Conservation (phyloP, 2,888 invertebrate genomes). For the Philereme transversata region DNA sequence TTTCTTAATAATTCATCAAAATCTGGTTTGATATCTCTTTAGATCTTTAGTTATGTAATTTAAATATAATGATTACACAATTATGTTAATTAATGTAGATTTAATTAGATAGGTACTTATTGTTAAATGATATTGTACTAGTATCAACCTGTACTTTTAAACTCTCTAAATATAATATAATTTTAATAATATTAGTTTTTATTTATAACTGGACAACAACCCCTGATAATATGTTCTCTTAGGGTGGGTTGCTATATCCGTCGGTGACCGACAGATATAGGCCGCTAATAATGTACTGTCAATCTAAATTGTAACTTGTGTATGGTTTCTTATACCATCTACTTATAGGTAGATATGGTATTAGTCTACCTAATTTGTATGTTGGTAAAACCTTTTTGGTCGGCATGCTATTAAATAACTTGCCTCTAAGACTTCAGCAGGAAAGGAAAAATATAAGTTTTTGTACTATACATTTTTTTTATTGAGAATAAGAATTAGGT, state of each 20-base stretch:
- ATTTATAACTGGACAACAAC: background rate
- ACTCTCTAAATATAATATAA: slow-evolving; percentile 15
- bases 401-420: slow-evolving; percentile 12
- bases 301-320: too few relatives aligned
- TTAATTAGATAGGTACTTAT: slow-evolving; percentile 30
- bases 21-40: slow-evolving; percentile 19
- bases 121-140: slow-evolving; percentile 8
- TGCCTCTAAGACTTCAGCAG: background rate
- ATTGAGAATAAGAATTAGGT: slow-evolving; percentile 59
- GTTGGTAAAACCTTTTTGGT: too few relatives aligned
- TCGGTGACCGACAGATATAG: too few relatives aligned
- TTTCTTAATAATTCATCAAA: background rate
- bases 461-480: slow-evolving; percentile 45
- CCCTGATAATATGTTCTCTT: too few relatives aligned
- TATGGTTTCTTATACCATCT: too few relatives aligned
- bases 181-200: slow-evolving; percentile 14
- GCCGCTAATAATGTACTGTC: too few relatives aligned
- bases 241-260: too few relatives aligned
- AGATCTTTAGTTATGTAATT: slow-evolving; percentile 19
- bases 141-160: slow-evolving; percentile 9
- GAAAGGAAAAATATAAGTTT: background rate
- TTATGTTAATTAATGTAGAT: slow-evolving; percentile 35
- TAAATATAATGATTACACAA: slow-evolving; percentile 21
- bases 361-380: too few relatives aligned
- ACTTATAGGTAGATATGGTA: too few relatives aligned